phyloP scores from a whole-genome alignment of 1,140 invertebrate species.

The Drosophila persimilis region DNA sequence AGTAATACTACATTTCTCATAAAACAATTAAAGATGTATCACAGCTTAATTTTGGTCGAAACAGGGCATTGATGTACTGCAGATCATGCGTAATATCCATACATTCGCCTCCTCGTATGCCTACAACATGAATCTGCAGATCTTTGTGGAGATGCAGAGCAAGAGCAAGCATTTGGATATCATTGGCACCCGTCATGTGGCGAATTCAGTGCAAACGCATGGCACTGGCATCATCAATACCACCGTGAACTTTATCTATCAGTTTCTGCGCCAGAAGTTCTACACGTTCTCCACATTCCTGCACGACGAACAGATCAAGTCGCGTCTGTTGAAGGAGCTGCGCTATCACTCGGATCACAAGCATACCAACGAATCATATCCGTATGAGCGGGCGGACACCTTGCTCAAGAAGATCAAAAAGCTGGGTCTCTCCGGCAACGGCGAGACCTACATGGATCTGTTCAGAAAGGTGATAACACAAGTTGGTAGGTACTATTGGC shows the following conservation, averaged over 20 bases:
- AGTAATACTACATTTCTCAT: slow-evolving; percentile 72
- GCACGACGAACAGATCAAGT: slow-evolving; percentile 99
- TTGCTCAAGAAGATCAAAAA: slow-evolving; percentile 97
- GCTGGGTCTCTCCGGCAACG: slow-evolving; percentile 92
- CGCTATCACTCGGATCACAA: slow-evolving; percentile 87
- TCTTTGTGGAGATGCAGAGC: slow-evolving; percentile 96
- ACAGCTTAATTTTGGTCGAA: background rate
- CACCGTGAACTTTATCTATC: slow-evolving; percentile 98
- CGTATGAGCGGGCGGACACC: slow-evolving; percentile 96
- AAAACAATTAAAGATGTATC: background rate
- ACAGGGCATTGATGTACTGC: slow-evolving; percentile 97
- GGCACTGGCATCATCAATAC: slow-evolving; percentile 99
- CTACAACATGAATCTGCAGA: slow-evolving; percentile 99
- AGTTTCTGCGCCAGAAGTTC: slow-evolving; percentile 97
- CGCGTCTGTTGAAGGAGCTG: slow-evolving; percentile 95
- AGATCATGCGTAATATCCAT: slow-evolving; percentile 98
- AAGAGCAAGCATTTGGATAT: slow-evolving; percentile 98
- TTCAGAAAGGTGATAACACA: slow-evolving; percentile 96
- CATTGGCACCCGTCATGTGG: slow-evolving; percentile 97
- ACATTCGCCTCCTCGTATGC: slow-evolving; percentile 96
- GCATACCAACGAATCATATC: slow-evolving; percentile 85
- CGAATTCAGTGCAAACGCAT: slow-evolving; percentile 98
- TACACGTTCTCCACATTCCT: slow-evolving; percentile 98
- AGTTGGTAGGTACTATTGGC: slow-evolving; percentile 86
- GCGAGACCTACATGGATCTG: slow-evolving; percentile 94